Evolutionary conservation across 2,888 invertebrate genomes (phyloP).

Genomic region (Pterobdella sp.): DNA sequence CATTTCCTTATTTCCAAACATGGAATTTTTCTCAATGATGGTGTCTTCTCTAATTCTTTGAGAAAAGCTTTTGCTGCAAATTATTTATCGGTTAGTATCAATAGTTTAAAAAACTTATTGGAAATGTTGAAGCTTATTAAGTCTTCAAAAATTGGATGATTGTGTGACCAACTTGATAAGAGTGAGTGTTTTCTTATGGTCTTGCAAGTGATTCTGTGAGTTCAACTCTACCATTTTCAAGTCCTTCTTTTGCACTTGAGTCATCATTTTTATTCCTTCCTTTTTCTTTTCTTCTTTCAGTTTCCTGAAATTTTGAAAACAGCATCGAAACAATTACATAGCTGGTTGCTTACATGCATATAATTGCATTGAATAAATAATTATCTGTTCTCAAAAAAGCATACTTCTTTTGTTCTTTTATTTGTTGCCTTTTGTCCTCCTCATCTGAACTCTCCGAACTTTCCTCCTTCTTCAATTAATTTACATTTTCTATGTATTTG

Average conservation of each 20-base stretch:
- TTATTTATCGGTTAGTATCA: neutral
- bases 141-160: neutral
- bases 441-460: slow-evolving; percentile 13
- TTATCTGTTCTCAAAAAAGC: neutral
- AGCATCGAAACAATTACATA: neutral
- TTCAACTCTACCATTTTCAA: neutral
- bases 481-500: too few species aligned
- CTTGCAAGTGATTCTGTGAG: neutral
- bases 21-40: slow-evolving; percentile 1
- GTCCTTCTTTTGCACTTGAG: neutral
- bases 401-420: neutral
- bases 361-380: too few species aligned
- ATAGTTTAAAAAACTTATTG: neutral
- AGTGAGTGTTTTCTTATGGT: neutral
- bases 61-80: slow-evolving; percentile 1
- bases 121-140: neutral
- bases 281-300: slow-evolving; percentile 3
- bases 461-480: too few species aligned
- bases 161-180: neutral
- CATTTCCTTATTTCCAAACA: slow-evolving; percentile 6
- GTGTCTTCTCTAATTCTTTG: slow-evolving; percentile 4
- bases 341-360: too few species aligned
- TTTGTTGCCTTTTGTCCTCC: neutral
- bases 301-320: neutral
- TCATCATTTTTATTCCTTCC: neutral